Conservation (phyloP, 2,113 vertebrate species). For the Chloropsis hardwickii region DNA sequence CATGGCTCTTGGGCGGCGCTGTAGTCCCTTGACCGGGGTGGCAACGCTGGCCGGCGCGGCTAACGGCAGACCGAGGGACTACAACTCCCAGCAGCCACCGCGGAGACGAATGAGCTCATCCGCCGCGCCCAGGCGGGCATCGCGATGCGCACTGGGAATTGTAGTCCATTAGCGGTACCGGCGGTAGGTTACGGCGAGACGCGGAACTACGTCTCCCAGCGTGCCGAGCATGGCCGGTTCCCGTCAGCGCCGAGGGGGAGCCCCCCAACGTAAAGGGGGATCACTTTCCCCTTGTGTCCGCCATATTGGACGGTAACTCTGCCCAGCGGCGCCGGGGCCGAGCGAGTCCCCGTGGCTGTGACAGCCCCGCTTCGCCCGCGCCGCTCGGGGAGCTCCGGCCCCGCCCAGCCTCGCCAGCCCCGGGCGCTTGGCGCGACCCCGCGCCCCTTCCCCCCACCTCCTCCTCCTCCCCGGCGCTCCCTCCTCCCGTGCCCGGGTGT, state of each 20-base stretch:
- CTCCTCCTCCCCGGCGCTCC: not conserved
- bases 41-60: not conserved
- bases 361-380: slow-evolving; percentile 36
- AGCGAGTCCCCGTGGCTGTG: slow-evolving; percentile 37
- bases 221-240: not conserved
- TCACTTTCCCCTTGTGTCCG: slow-evolving; percentile 82
- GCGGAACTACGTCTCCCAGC: slow-evolving; percentile 12
- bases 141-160: slow-evolving; percentile 1
- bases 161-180: fast-evolving
- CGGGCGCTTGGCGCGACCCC: not conserved
- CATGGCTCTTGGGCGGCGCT: not conserved
- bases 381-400: slow-evolving; percentile 16
- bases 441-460: not conserved
- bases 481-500: slow-evolving; percentile 37
- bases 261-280: slow-evolving; percentile 76
- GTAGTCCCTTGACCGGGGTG: slow-evolving; percentile 25
- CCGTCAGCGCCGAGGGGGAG: slow-evolving; percentile 60
- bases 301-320: slow-evolving; percentile 81
- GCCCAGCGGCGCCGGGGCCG: slow-evolving; percentile 69
- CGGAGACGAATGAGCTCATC: not conserved
- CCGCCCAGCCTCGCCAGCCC: not conserved
- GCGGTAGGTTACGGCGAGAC: fast-evolving
- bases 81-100: slow-evolving; percentile 16
- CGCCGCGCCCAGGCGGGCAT: not conserved
- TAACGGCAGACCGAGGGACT: not conserved